phyloP scores from a whole-genome alignment of 2,888 invertebrate genomes.

The Mamestra brassicae region DNA sequence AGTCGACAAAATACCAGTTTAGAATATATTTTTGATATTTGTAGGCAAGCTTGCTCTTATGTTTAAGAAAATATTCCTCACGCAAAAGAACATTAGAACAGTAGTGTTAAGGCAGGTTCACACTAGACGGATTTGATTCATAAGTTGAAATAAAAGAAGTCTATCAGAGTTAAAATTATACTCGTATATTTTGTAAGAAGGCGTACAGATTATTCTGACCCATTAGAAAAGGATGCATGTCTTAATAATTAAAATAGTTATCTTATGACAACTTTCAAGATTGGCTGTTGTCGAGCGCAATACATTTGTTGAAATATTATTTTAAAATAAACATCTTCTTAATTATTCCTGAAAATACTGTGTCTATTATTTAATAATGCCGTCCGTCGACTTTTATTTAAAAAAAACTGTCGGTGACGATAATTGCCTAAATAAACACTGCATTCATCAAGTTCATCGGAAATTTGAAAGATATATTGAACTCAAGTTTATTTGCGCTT shows the following conservation, averaged over 20 bases:
- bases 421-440: slow-evolving; percentile 22
- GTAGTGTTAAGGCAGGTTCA: not conserved
- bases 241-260: not conserved
- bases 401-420: not conserved
- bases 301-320: not conserved
- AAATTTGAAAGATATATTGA: not conserved
- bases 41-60: too few relatives aligned
- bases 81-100: not conserved
- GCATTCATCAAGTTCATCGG: not conserved
- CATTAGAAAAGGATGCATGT: not conserved
- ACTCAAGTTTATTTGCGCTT: slow-evolving; percentile 1
- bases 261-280: not conserved
- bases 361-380: too few relatives aligned
- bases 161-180: too few relatives aligned
- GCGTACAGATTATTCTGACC: too few relatives aligned
- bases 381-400: too few relatives aligned
- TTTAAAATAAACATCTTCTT: too few relatives aligned
- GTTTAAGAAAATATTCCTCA: not conserved
- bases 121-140: not conserved
- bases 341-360: too few relatives aligned
- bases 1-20: too few relatives aligned
- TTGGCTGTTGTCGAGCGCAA: not conserved
- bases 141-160: too few relatives aligned
- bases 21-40: too few relatives aligned
- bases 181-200: too few relatives aligned